These are phyloP conservation scores for Saguinus imperator DNA, from an alignment of 2,113 vertebrate genomes.

Conservation along the genomic window DNA sequence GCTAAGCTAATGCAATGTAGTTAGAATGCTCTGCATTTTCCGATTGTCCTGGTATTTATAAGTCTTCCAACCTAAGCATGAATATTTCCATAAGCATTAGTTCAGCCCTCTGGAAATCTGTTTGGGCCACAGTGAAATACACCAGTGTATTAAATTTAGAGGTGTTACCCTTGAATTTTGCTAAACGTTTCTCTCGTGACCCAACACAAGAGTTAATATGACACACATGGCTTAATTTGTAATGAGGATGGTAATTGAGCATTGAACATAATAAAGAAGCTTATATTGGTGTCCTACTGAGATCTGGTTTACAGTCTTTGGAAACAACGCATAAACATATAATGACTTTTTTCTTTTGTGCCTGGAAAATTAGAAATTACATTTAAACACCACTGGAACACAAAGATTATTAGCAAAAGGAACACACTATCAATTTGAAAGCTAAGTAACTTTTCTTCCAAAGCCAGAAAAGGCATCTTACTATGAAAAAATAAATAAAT, in stretches of 20 bases:
- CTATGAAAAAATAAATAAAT: neutral
- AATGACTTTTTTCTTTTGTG: conserved; percentile 43
- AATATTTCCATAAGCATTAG: neutral
- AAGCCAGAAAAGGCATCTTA: neutral
- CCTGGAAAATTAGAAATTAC: conserved; percentile 43
- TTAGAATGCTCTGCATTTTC: neutral
- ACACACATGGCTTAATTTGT: neutral
- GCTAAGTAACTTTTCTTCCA: conserved; percentile 12
- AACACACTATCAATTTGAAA: conserved; percentile 36
- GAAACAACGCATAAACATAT: conserved; percentile 11
- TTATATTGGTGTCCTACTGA: neutral
- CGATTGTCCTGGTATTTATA: neutral
- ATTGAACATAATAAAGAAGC: neutral
- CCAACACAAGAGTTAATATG: neutral
- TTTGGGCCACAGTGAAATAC: neutral
- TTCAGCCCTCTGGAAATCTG: neutral
- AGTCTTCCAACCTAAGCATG: neutral
- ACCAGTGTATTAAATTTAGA: neutral
- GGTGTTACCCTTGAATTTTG: neutral
- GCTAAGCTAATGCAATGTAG: neutral
- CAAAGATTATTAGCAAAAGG: conserved; percentile 45
- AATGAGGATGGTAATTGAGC: neutral
- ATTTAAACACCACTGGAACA: conserved; percentile 14
- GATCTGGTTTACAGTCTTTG: neutral
- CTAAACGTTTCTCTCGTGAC: neutral